Conservation (phyloP, 2,797 vertebrate genomes). For the Taeniopygia guttata region DNA sequence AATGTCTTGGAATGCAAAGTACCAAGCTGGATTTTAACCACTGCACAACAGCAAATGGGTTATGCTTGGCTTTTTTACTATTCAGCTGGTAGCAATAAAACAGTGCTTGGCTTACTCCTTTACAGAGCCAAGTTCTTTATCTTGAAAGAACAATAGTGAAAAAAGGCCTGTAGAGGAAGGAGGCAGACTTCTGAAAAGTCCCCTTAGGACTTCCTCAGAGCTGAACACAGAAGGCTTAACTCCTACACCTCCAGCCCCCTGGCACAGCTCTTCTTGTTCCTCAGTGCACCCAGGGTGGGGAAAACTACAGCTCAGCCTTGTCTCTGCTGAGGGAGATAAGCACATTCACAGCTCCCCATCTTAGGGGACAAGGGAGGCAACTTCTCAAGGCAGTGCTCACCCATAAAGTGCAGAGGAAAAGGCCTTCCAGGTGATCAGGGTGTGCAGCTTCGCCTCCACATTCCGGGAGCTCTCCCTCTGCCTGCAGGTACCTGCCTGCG, state of each 20-base stretch:
- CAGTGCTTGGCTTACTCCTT: constrained; percentile 29
- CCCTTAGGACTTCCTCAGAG: constrained; percentile 19
- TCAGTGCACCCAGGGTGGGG: not conserved
- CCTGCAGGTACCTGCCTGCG: too few species aligned
- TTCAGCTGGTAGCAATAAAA: constrained; percentile 64
- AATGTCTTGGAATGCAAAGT: constrained; percentile 39
- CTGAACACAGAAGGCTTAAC: constrained; percentile 4
- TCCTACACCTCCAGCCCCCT: not conserved
- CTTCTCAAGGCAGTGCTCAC: not conserved
- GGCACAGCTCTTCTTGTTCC: fast-evolving
- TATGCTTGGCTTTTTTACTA: constrained; percentile 53
- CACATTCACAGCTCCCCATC: not conserved
- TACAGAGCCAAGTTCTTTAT: constrained; percentile 52
- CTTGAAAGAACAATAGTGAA: constrained; percentile 51
- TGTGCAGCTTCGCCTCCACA: not conserved
- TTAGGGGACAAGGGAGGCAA: not conserved
- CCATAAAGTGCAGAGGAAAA: not conserved
- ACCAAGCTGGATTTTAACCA: constrained; percentile 52
- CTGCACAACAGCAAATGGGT: constrained; percentile 52
- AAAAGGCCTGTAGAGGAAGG: constrained; percentile 40
- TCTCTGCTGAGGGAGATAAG: constrained; percentile 2
- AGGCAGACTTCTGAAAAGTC: constrained; percentile 45
- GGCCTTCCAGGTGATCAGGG: not conserved
- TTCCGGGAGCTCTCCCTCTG: not conserved
- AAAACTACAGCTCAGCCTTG: not conserved